Evolutionary conservation across 64 coral and sea anemone species (phyloP), one percentile per base, ranked within the genome.

Genomic region (Stichodactyla helianthus): DNA sequence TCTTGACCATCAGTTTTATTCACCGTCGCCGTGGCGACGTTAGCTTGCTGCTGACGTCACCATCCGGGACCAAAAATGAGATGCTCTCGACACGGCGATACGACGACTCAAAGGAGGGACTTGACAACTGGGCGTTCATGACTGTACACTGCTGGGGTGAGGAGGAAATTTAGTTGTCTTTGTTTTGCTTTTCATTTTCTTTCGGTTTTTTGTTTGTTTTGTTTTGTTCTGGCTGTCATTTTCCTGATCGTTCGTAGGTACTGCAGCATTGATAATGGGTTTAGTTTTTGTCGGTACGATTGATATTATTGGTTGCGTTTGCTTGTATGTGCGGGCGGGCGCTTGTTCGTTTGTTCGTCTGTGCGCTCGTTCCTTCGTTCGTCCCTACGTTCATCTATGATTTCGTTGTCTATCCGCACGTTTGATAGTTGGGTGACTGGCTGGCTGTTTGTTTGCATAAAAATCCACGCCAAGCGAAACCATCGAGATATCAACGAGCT

Each of bases 71-170:
- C 35, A 99, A 99, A 85, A 99, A 94, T 60, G 97, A 99, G 28
- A 93, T 99, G 90, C 82, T 99, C 6, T 99, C 97, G 14, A 99
- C 97, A 50, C 93, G 97, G 57, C 97, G 93, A 53, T 99, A 99
- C 64, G 97, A 99, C 67, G 97, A 99, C 77, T 93, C 93, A 1
- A 99, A 99, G 85, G 97, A 99, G 57, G 97, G 97, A 14, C 91
- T 99, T 22, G 97, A 99, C 78, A 94, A 99, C 59, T 99, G 97
- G 97, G 87, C 89, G 26, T 99, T 99, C 26, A 99, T 99, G 97
- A 99, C 97, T 31, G 96, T 99, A 4, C 96, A 99, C 64, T 95
- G 90, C 77, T 99, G 96, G 96, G 96, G 96, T 99, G 83, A 90
- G 90, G 13, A 84, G 18, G 16, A 28, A 44, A 77, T 7, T 25